Evolutionary conservation across 2,113 vertebrate genomes (phyloP).

Genomic region (Zapornia atra): DNA sequence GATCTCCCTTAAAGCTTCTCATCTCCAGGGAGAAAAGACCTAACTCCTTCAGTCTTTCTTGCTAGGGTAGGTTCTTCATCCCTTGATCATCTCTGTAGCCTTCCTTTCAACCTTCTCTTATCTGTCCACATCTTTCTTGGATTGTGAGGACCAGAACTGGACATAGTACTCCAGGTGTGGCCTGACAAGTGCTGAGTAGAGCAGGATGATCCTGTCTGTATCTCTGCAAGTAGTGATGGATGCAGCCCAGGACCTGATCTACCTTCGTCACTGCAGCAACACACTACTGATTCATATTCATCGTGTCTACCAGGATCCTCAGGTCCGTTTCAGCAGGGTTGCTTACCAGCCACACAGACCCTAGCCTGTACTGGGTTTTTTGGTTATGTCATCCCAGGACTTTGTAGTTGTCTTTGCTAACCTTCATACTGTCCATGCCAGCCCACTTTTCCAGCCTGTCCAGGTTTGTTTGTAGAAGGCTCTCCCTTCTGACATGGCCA

Average conservation of each 20-base stretch:
- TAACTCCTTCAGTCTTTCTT: neutral
- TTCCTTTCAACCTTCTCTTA: neutral
- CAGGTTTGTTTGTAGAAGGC: neutral
- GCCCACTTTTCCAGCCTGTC: neutral
- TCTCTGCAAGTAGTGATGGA: neutral
- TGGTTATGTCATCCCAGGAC: neutral
- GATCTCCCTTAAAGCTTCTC: neutral
- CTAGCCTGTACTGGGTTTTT: neutral
- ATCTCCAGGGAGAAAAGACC: neutral
- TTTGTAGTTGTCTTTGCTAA: neutral
- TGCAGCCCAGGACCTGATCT: neutral
- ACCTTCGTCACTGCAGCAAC: neutral
- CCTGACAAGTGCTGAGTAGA: neutral
- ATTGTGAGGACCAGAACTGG: neutral
- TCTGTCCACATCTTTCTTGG: neutral
- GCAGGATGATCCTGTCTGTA: neutral
- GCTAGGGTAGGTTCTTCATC: neutral
- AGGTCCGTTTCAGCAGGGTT: neutral
- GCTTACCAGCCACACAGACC: neutral
- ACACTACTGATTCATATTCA: neutral
- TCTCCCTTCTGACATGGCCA: neutral
- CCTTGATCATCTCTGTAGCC: neutral
- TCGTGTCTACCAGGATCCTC: neutral
- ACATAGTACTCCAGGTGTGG: neutral
- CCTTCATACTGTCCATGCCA: neutral